These are phyloP conservation scores for Hirtodrosophila confusa DNA, from an alignment of 2,888 invertebrate species.

Conservation along the genomic window DNA sequence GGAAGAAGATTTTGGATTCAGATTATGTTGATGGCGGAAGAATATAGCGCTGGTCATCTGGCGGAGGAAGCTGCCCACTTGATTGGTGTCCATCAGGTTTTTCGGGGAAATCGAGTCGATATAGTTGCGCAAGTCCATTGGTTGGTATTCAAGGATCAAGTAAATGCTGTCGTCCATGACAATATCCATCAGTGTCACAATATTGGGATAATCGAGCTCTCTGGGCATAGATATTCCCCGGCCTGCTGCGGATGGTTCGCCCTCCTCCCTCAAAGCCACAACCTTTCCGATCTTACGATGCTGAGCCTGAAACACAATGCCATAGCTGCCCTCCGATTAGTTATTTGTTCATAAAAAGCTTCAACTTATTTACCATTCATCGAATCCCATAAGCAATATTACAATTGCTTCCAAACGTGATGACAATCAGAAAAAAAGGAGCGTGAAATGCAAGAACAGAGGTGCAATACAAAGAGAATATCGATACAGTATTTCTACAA, in stretches of 20 bases:
- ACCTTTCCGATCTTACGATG: constrained; percentile 92
- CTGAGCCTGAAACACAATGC: constrained; percentile 97
- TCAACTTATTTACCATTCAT: constrained; percentile 85
- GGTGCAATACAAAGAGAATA: no score
- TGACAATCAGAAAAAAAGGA: no score
- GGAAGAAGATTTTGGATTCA: constrained; percentile 97
- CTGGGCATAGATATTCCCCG: constrained; percentile 96
- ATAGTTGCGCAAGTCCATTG: constrained; percentile 89
- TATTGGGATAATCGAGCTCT: constrained; percentile 93
- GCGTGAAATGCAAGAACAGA: no score
- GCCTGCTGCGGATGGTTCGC: constrained; percentile 97
- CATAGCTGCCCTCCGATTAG: constrained; percentile 99
- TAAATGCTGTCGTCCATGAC: constrained; percentile 93
- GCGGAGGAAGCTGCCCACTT: constrained; percentile 89
- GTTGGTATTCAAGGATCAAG: constrained; percentile 95
- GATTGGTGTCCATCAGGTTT: constrained; percentile 90
- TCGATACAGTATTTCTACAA: no score
- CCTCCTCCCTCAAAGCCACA: constrained; percentile 98
- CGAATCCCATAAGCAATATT: no score
- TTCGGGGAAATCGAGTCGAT: constrained; percentile 84
- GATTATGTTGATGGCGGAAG: constrained; percentile 95
- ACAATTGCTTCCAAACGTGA: no score
- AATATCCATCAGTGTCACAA: constrained; percentile 95
- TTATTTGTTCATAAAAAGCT: constrained; percentile 93
- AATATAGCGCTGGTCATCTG: constrained; percentile 94